phyloP scores from a whole-genome alignment of 2,888 invertebrate species.

The Eubasilissa splendida region DNA sequence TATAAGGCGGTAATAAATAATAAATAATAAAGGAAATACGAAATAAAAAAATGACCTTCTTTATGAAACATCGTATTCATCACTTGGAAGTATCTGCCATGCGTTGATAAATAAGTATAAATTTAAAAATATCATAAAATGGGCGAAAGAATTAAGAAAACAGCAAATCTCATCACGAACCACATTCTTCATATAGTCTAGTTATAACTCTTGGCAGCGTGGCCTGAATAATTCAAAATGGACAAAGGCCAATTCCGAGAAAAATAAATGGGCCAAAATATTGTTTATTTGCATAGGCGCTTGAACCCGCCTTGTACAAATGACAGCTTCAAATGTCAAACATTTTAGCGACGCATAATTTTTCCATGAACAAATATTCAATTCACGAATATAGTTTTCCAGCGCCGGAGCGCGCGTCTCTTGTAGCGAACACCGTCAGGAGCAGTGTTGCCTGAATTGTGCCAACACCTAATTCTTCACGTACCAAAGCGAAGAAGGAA shows the following conservation, averaged over 20 bases:
- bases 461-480: too few species aligned
- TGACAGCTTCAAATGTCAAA: conserved; percentile 47
- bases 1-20: conserved; percentile 9
- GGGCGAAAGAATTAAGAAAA: conserved; percentile 35
- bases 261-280: conserved; percentile 54
- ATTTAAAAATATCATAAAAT: conserved; percentile 31
- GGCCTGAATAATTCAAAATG: conserved; percentile 57
- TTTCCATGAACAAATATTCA: conserved; percentile 35
- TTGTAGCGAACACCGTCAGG: too few species aligned
- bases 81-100: neutral
- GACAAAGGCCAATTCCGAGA: conserved; percentile 56
- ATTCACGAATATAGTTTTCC: conserved; percentile 24
- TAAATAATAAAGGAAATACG: too few species aligned
- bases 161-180: conserved; percentile 24
- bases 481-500: too few species aligned
- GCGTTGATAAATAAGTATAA: conserved; percentile 20
- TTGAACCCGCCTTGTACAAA: conserved; percentile 48
- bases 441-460: too few species aligned
- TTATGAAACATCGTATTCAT: conserved; percentile 6
- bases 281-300: conserved; percentile 54
- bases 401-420: neutral
- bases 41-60: conserved; percentile 4
- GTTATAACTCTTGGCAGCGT: conserved; percentile 45
- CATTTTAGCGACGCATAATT: conserved; percentile 36
- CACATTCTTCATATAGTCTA: conserved; percentile 39